These are phyloP conservation scores for Stenodema calcarata DNA, from an alignment of 2,888 invertebrate species.

Conservation along the genomic window DNA sequence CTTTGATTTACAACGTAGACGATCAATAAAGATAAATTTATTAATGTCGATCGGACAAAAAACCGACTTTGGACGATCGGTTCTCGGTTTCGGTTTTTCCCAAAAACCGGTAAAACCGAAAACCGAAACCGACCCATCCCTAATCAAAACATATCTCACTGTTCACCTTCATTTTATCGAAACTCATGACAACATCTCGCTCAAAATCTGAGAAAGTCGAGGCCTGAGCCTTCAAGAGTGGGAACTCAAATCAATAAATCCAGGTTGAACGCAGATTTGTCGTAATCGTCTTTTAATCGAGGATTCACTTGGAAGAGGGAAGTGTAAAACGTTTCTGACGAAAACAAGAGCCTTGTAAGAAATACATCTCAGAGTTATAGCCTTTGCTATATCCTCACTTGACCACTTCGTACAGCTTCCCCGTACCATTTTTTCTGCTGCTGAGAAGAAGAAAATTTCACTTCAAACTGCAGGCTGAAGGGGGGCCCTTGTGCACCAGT, in stretches of 20 bases:
- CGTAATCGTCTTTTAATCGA: slow-evolving; percentile 36
- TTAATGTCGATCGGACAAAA: too few species aligned
- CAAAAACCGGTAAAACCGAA: too few species aligned
- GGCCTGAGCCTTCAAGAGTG: neutral
- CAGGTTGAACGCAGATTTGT: slow-evolving; percentile 21
- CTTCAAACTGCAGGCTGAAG: too few species aligned
- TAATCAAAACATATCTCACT: neutral
- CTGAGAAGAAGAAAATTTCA: too few species aligned
- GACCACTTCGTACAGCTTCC: slow-evolving; percentile 15
- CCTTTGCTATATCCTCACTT: neutral
- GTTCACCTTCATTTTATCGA: neutral
- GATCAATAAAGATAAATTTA: too few species aligned
- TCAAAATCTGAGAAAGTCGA: slow-evolving; percentile 3
- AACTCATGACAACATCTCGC: neutral
- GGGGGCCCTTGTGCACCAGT: too few species aligned
- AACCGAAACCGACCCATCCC: too few species aligned
- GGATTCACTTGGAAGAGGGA: slow-evolving; percentile 31
- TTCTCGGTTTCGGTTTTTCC: too few species aligned
- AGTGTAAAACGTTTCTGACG: slow-evolving; percentile 2
- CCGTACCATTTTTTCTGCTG: too few species aligned
- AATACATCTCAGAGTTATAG: neutral
- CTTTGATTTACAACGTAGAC: too few species aligned
- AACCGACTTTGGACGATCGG: too few species aligned
- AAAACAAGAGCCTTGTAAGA: slow-evolving; percentile 9
- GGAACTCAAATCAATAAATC: slow-evolving; percentile 21